Evolutionary conservation across 1,140 invertebrate species (phyloP).

Genomic region (Cherax destructor): DNA sequence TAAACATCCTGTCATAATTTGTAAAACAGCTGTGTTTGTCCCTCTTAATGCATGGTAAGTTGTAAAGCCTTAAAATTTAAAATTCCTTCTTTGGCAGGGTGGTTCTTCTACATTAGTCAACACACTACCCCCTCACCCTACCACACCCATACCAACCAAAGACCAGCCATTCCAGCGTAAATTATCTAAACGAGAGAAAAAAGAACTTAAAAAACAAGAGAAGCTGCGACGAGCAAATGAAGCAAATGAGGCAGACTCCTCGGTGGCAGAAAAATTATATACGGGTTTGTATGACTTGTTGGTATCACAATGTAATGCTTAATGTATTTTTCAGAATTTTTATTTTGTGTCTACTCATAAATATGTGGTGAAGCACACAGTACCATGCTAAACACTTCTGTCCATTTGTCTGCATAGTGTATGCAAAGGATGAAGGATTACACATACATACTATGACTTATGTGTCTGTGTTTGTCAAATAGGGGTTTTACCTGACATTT

Average conservation of each 20-base stretch:
- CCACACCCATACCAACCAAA: slow-evolving; percentile 51
- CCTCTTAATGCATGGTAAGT: background rate
- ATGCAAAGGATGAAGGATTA: too few relatives aligned
- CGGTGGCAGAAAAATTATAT: slow-evolving; percentile 94
- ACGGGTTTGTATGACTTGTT: slow-evolving; percentile 79
- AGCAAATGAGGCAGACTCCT: slow-evolving; percentile 76
- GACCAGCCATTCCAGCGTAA: slow-evolving; percentile 80
- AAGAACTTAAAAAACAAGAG: slow-evolving; percentile 97
- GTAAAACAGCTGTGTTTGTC: background rate
- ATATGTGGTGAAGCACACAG: too few relatives aligned
- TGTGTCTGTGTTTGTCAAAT: too few relatives aligned
- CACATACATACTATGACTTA: too few relatives aligned
- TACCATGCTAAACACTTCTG: too few relatives aligned
- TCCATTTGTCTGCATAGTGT: too few relatives aligned
- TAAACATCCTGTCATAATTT: too few relatives aligned
- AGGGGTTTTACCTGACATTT: too few relatives aligned
- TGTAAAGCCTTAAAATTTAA: slow-evolving; percentile 11
- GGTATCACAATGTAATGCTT: background rate
- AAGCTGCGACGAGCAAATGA: slow-evolving; percentile 88
- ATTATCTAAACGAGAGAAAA: slow-evolving; percentile 98
- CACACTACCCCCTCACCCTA: slow-evolving; percentile 58
- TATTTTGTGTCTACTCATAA: too few relatives aligned
- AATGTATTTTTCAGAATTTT: too few relatives aligned
- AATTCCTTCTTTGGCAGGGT: slow-evolving; percentile 13
- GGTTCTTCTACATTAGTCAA: slow-evolving; percentile 32